Evolutionary conservation across 2,888 invertebrate genomes (phyloP).

Genomic region (Leptopilina myrica): DNA sequence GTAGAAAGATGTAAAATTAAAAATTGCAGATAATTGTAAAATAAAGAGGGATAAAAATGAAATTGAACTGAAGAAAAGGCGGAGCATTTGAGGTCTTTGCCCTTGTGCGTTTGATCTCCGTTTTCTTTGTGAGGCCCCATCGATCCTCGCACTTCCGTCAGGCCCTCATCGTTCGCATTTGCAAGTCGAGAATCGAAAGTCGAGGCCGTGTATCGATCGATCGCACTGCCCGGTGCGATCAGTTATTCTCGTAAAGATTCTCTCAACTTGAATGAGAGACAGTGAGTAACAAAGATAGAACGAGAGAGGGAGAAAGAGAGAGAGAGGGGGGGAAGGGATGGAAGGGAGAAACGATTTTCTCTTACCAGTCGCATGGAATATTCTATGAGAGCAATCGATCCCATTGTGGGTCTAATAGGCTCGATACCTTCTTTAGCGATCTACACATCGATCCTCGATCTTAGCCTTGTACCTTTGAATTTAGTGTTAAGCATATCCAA

Average conservation of each 20-base stretch:
- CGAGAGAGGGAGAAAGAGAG: too few relatives aligned
- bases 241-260: conserved; percentile 56
- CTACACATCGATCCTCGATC: conserved; percentile 31
- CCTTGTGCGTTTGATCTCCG: conserved; percentile 32
- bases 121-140: conserved; percentile 29
- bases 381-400: conserved; percentile 42
- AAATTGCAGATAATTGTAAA: too few relatives aligned
- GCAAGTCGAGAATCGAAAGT: conserved; percentile 45
- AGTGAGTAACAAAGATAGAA: background rate
- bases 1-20: too few relatives aligned
- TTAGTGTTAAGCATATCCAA: conserved; percentile 29
- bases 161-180: conserved; percentile 45
- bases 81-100: conserved; percentile 26
- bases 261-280: conserved; percentile 39
- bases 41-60: background rate
- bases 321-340: too few relatives aligned
- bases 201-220: conserved; percentile 63
- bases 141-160: conserved; percentile 47
- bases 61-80: background rate
- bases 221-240: conserved; percentile 62
- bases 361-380: conserved; percentile 42
- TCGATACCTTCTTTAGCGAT: conserved; percentile 40
- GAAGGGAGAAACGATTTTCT: background rate
- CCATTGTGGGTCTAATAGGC: conserved; percentile 40
- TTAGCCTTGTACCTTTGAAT: conserved; percentile 28